Percentiles rank a stretch among this genome's conserved stretches.
Evolutionary conservation across 2,888 invertebrate species (phyloP).

Genomic region (Neoascia interrupta): DNA sequence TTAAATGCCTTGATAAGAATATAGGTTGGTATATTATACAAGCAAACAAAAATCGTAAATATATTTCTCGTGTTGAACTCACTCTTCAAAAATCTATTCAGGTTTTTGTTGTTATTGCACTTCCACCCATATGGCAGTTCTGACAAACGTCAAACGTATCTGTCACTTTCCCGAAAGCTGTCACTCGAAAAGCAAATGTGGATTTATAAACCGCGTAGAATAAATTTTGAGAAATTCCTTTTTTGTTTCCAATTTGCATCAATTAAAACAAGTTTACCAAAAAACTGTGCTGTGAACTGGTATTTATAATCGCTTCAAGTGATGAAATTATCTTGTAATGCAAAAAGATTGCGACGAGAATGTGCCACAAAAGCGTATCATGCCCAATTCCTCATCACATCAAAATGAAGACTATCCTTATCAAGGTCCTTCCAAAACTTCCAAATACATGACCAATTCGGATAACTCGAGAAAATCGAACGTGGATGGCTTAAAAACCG

Average conservation of each 20-base stretch:
- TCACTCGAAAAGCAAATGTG: conserved; percentile 30
- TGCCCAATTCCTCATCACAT: conserved; percentile 28
- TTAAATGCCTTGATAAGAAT: too few species aligned
- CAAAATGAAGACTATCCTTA: conserved; percentile 18
- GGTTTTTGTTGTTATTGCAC: conserved; percentile 23
- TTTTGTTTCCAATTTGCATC: background rate
- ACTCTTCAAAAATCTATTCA: too few species aligned
- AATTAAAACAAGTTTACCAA: background rate
- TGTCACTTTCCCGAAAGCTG: conserved; percentile 40
- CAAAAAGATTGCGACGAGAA: conserved; percentile 67
- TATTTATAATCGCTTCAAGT: conserved; percentile 10
- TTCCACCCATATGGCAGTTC: conserved; percentile 2
- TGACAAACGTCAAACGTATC: background rate
- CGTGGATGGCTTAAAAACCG: conserved; percentile 18
- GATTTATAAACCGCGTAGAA: conserved; percentile 27
- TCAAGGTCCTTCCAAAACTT: conserved; percentile 9
- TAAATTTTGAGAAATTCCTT: background rate
- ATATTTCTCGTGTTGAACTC: too few species aligned
- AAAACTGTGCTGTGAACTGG: background rate
- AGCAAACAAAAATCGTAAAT: too few species aligned
- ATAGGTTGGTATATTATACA: too few species aligned
- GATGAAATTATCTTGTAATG: conserved; percentile 49
- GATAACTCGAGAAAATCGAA: conserved; percentile 18
- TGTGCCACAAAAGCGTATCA: conserved; percentile 54
- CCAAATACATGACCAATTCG: conserved; percentile 26